Evolutionary conservation across 2,797 vertebrate species (phyloP), one percentile per base, ranked within the genome.

Genomic region (Phoeniculus purpureus): DNA sequence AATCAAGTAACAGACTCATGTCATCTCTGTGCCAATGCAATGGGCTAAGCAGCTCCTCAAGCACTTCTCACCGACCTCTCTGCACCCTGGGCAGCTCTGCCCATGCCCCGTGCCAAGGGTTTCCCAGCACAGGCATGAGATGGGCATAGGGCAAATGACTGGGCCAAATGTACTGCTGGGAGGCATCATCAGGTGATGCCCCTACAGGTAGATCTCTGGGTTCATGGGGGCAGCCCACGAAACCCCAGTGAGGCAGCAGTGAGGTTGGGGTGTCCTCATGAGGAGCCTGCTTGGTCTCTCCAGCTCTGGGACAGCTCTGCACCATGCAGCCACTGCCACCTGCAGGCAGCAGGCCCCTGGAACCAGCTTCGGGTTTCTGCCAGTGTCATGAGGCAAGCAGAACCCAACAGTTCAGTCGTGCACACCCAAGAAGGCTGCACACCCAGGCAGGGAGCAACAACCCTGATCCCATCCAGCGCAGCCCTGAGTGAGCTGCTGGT

Each of bases 241-340:
- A 43, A 43, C 43, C 12, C 12, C 15, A 37, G 50, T 0, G 2
- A 45, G n/a, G 20, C 50, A 0, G 21, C 60, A 9, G 15, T 0
- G 8, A 64, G 21, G 27, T 1, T 10, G 23, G 6, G 9, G 16
- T 3, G 26, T 11, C 14, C 45, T 17, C n/a, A 19, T 27, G 14
- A 66, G 13, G 6, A 73, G 26, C 11, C 15, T 3, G 23, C 7
- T 67, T 31, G 0, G 2, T 9, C 56, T 6, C 23, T 5, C 15
- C 55, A 22, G 37, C 47, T 6, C 26, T 0, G 7, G 27, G 48
- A 32, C 1, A 2, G 52, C 67, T 11, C 17, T 3, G 91, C 61
- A 23, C 82, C 5, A 4, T 7, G 74, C 77, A 74, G 59, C 77
- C 90, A 86, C 81, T 64, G 94, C 93, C 95, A 90, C 4, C 95